phyloP scores from a whole-genome alignment of 2,113 vertebrate species.

The Malurus melanocephalus region DNA sequence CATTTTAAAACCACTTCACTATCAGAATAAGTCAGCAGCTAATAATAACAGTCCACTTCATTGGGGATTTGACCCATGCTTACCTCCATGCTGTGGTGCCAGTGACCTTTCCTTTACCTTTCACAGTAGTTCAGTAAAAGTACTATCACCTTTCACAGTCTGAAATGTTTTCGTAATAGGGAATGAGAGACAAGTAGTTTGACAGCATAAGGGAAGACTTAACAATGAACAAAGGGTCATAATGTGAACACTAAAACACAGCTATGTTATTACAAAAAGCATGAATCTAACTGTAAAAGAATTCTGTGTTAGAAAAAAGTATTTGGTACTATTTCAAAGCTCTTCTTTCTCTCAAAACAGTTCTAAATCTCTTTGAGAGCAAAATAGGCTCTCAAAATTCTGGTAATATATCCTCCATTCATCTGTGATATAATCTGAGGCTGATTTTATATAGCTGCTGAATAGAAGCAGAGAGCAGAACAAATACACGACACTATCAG shows the following conservation, averaged over 20 bases:
- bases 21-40: not conserved
- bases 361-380: not conserved
- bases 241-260: not conserved
- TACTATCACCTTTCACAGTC: not conserved
- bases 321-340: not conserved
- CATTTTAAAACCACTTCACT: not conserved
- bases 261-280: not conserved
- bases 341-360: not conserved
- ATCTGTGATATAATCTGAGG: not conserved
- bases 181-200: not conserved
- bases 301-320: not conserved
- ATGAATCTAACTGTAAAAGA: not conserved
- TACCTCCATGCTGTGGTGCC: not conserved
- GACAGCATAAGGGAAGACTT: not conserved
- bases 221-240: not conserved
- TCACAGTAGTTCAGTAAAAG: not conserved
- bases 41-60: constrained; percentile 15
- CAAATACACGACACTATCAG: not conserved
- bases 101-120: constrained; percentile 3
- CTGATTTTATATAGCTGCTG: not conserved
- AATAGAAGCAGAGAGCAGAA: not conserved
- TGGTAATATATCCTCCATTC: not conserved
- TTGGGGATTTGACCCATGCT: not conserved
- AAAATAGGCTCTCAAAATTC: not conserved
- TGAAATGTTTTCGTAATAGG: not conserved